Evolutionary conservation across 2,113 vertebrate species (phyloP), one percentile per base, ranked within the genome.

Genomic region (Onychostruthus taczanowskii): DNA sequence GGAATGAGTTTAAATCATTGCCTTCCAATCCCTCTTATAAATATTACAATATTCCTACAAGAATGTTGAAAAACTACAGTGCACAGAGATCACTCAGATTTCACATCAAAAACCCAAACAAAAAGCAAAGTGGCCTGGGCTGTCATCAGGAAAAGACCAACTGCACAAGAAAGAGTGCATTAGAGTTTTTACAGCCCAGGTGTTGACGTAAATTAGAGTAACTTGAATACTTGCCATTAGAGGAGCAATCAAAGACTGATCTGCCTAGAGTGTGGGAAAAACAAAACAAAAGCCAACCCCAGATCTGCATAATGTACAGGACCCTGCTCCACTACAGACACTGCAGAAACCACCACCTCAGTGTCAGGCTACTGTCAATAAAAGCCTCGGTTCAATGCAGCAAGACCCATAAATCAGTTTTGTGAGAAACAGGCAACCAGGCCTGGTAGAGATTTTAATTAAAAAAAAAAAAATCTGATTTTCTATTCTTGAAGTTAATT

Each of bases 51-150:
- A 95, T 87, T 93, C 46, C 35, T 95, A 30, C 62, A 56, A 94
- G 87, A 94, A 87, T 22, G 30, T 17, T 91, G 89, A 91, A 95
- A 94, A 95, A 91, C 78, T 95, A 76, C 84, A 89, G 76, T 17
- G 26, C 39, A 37, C 63, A 74, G 75, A 76, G 52, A 89, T 93
- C 62, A 94, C 78, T 95, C 91, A 75, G 61, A 76, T 89, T 94
- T 94, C 91, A 93, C 80, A 95, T 93, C 78, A 95, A 95, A 95
- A 94, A 84, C 53, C 23, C 70, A 75, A 94, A 76, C 20, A 92
- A 91, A 91, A 94, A 52, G 24, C 55, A 87, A 80, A 94, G 66
- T 49, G 49, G 53, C 52, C 19, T 35, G 56, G 31, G 81, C 69
- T 84, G 64, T 44, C 61, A 70, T 75, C 61, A 75, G 76, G 61